Conservation (phyloP, 1,140 invertebrate species). For the Carposina sasakii region DNA sequence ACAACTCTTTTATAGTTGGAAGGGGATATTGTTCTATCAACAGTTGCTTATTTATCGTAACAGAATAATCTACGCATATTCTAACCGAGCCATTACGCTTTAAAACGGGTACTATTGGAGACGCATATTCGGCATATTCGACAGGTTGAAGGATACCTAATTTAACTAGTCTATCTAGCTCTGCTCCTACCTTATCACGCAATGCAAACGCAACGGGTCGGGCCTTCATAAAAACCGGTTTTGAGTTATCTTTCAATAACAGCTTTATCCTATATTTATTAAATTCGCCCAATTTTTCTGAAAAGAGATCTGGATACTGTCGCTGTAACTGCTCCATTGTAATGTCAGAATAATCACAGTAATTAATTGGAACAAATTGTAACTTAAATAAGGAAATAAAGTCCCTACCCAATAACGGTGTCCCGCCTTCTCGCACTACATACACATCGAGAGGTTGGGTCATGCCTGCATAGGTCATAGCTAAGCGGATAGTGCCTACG, state of each 20-base stretch:
- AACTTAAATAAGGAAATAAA: too few species aligned
- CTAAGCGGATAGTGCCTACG: too few species aligned
- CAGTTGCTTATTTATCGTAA: not conserved
- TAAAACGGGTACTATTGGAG: conserved; percentile 4
- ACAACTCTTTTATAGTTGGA: not conserved
- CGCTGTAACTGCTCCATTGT: too few species aligned
- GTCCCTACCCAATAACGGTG: too few species aligned
- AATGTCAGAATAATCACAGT: too few species aligned
- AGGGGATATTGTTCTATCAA: not conserved
- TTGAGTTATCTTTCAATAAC: not conserved
- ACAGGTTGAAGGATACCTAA: not conserved
- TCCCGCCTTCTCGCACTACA: too few species aligned
- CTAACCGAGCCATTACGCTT: not conserved
- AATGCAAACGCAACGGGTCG: conserved; percentile 2
- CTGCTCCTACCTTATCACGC: not conserved
- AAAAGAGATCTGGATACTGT: not conserved
- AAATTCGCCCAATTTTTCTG: not conserved
- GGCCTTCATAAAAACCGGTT: conserved; percentile 4
- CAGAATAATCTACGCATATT: not conserved
- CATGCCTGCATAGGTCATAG: too few species aligned
- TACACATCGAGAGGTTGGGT: too few species aligned
- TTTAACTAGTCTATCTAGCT: not conserved
- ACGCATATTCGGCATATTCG: not conserved
- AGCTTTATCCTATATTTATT: not conserved
- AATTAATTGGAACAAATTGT: too few species aligned